phyloP scores from a whole-genome alignment of 2,797 vertebrate species.

The Eutrigla gurnardus region DNA sequence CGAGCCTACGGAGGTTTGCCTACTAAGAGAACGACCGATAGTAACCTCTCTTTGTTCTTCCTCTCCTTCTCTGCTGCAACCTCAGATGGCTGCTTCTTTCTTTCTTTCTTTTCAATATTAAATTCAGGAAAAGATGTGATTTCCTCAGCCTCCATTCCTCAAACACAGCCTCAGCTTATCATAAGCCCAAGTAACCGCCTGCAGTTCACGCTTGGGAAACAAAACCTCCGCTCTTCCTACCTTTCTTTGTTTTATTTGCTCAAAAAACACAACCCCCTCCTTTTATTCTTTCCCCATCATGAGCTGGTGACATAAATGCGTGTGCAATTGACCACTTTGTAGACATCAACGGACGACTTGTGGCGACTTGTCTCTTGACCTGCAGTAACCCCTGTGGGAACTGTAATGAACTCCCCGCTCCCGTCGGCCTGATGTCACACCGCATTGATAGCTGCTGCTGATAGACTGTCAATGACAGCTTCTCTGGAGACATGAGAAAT shows the following conservation, averaged over 20 bases:
- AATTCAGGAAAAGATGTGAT: slow-evolving; percentile 16
- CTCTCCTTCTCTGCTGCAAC: slow-evolving; percentile 26
- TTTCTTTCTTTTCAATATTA: slow-evolving; percentile 7
- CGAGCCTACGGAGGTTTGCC: slow-evolving; percentile 52
- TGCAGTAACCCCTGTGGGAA: slow-evolving; percentile 46
- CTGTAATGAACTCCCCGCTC: slow-evolving; percentile 37
- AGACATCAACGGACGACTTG: slow-evolving; percentile 41
- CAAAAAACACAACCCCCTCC: slow-evolving; percentile 14
- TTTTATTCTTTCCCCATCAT: slow-evolving; percentile 42
- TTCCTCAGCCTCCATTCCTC: background rate
- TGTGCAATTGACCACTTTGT: slow-evolving; percentile 26
- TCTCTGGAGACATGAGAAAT: slow-evolving; percentile 2
- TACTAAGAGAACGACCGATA: slow-evolving; percentile 67
- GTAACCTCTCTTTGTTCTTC: slow-evolving; percentile 79
- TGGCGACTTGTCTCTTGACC: slow-evolving; percentile 55
- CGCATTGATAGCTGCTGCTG: background rate
- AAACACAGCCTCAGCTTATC: slow-evolving; percentile 1
- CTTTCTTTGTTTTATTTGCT: slow-evolving; percentile 31
- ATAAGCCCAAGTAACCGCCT: slow-evolving; percentile 1
- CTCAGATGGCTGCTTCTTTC: background rate
- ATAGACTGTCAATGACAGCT: slow-evolving; percentile 11
- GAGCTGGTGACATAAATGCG: slow-evolving; percentile 43
- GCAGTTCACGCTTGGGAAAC: slow-evolving; percentile 21
- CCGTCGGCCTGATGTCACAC: slow-evolving; percentile 12
- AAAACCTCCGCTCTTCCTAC: slow-evolving; percentile 17